Evolutionary conservation across 2,888 invertebrate genomes (phyloP), one percentile per base, ranked within the genome.

Genomic region (Pachydiplax longipennis): DNA sequence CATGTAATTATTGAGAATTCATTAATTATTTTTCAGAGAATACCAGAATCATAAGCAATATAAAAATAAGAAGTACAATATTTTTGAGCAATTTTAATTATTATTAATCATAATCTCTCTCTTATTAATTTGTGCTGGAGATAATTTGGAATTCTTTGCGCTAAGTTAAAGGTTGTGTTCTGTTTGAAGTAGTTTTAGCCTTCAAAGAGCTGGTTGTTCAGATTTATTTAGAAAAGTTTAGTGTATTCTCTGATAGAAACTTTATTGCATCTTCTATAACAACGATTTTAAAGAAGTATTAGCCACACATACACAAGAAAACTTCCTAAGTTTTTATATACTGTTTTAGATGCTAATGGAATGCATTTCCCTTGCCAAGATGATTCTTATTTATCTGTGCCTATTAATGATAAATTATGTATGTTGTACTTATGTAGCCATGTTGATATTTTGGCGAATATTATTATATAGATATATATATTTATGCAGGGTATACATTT

Each of bases 181-280:
- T 87, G 35, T 37, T 61, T 12, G 37, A 65, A 40, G 25, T 83
- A 22, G 31, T 87, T 87, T 87, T 58, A 58, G 37, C 61, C 61
- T 35, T 15, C 31, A 37, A 1, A 87, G 22, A 73, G 31, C 73
- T 73, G 73, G 25, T 40, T 53, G 37, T 61, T 31, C 31, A 48
- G 22, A n/a, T 87, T 87, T 65, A 5, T 37, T 12, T 61, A 12
- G 40, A 44, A 87, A 87, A 61, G 87, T 87, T 44, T 82, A 65
- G 37, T 37, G n/a, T 22, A 61, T 61, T 87, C 37, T 61, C 37
- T 40, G 61, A 35, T 65, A 61, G 65, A 61, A 87, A 18, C 37
- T 87, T 87, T 61, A 61, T 61, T 87, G 87, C 61, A 87, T 65
- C 31, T 87, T 87, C 61, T 87, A 87, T 61, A 87, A 61, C 61